Evolutionary conservation across 2,888 invertebrate species (phyloP).

Genomic region (Erannis defoliaria): DNA sequence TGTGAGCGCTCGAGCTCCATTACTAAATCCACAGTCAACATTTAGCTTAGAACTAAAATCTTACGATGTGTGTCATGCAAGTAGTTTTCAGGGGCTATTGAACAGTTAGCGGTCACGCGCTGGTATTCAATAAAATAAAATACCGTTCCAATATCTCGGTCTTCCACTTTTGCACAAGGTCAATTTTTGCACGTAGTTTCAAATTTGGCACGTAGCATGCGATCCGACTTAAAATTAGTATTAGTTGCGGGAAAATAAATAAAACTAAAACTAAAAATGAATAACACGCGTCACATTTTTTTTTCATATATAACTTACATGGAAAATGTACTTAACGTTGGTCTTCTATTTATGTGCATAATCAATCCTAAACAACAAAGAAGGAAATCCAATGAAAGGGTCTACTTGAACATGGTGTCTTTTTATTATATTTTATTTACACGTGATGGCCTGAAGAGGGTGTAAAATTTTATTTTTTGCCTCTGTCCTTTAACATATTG

Average conservation of each 20-base stretch:
- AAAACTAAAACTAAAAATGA: background rate
- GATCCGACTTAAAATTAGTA: conserved; percentile 16
- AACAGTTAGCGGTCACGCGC: conserved; percentile 14
- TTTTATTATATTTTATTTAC: too few relatives aligned
- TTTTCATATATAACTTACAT: too few relatives aligned
- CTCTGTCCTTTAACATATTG: too few relatives aligned
- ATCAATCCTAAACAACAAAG: too few relatives aligned
- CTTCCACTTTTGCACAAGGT: conserved; percentile 30
- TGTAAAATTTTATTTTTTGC: too few relatives aligned
- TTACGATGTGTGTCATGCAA: background rate
- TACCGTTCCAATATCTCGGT: conserved; percentile 46
- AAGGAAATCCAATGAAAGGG: too few relatives aligned
- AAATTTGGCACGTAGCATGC: conserved; percentile 29
- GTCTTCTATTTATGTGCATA: too few relatives aligned
- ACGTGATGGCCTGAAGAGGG: too few relatives aligned
- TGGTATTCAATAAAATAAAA: conserved; percentile 37
- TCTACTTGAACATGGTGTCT: too few relatives aligned
- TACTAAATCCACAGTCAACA: too few relatives aligned
- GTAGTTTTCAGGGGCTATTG: conserved; percentile 15
- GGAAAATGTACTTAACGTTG: too few relatives aligned
- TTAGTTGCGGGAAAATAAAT: conserved; percentile 1
- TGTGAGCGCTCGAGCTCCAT: too few relatives aligned
- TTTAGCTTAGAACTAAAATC: background rate
- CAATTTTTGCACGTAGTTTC: conserved; percentile 28
- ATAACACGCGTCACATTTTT: background rate